phyloP scores from a whole-genome alignment of 2,888 invertebrate species.

The Thymelicus sylvestris region DNA sequence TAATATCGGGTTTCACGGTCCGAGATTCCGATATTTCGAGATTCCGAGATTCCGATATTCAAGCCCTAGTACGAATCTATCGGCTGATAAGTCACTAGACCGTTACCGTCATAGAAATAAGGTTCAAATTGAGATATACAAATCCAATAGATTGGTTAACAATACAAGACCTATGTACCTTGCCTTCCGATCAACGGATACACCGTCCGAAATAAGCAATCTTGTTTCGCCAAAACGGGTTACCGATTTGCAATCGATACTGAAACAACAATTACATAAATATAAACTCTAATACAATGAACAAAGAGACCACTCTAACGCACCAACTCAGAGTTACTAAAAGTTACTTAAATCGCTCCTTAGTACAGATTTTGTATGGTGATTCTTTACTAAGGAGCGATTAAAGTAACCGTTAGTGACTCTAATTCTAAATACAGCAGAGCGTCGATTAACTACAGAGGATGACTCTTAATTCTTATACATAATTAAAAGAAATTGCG shows the following conservation, averaged over 20 bases:
- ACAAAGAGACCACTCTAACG: neutral
- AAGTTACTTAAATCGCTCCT: too few relatives aligned
- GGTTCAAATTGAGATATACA: slow-evolving; percentile 4
- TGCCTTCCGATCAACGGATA: slow-evolving; percentile 26
- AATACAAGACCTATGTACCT: slow-evolving; percentile 15
- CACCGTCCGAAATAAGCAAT: slow-evolving; percentile 34
- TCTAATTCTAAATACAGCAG: too few relatives aligned
- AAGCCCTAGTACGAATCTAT: neutral
- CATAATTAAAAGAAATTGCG: too few relatives aligned
- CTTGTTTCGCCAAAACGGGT: slow-evolving; percentile 28
- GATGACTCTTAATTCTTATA: too few relatives aligned
- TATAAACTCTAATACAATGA: neutral
- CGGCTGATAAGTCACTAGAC: neutral
- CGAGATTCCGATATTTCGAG: too few relatives aligned
- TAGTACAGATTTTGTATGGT: too few relatives aligned
- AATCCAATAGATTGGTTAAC: slow-evolving; percentile 6
- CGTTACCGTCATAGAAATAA: neutral
- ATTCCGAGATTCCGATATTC: too few relatives aligned
- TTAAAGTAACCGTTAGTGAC: too few relatives aligned
- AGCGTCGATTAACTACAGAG: too few relatives aligned
- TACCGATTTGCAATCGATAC: slow-evolving; percentile 27
- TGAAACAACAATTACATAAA: neutral
- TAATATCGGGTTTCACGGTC: too few relatives aligned
- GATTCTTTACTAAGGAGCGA: too few relatives aligned
- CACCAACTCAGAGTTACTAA: too few relatives aligned